Evolutionary conservation across 2,797 vertebrate species (phyloP), one percentile per base, ranked within the genome.

Genomic region (Scomberomorus guttatus): DNA sequence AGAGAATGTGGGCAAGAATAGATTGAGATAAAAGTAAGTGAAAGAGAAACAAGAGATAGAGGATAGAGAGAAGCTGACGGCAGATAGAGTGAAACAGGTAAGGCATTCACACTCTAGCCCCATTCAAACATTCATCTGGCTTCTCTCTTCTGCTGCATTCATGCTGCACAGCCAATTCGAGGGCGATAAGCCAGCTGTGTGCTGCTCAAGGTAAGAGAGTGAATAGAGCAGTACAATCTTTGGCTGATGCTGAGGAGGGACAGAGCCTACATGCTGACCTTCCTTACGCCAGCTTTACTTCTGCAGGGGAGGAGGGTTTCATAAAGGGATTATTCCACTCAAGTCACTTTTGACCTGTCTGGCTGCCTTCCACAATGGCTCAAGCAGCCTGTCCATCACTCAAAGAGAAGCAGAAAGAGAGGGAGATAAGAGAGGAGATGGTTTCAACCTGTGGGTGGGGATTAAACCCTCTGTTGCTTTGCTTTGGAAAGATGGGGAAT

Each of bases 291-390:
- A 83, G 88, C 89, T 91, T 90, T 85, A 68, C 87, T 89, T 83
- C 73, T 77, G 83, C 80, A 55, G 46, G 44, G 71, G 83, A 82
- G 83, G 70, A 89, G 77, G 79, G 85, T 87, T 93, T 94, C 90
- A 94, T 91, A 90, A 93, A 94, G 79, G 87, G 88, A 93, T 95
- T 94, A 94, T 93, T 92, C 77, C 14, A 58, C 81, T 89, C 78
- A 64, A 37, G 54, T 90, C 89, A 94, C 93, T 94, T 93, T 85
- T 92, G 89, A 90, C 90, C 93, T 75, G 65, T 72, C 84, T 84
- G 90, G 75, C 76, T 65, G 79, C 72, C 67, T 85, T 86, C 75
- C 78, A 83, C 79, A 79, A 89, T 48, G 24, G 71, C 88, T 91
- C 86, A 81, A 80, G 86, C 87, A 65, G 59, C 72, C 85, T 87